These are phyloP conservation scores for Ornithorhynchus anatinus DNA, from an alignment of 2,113 vertebrate genomes.

Conservation along the genomic window DNA sequence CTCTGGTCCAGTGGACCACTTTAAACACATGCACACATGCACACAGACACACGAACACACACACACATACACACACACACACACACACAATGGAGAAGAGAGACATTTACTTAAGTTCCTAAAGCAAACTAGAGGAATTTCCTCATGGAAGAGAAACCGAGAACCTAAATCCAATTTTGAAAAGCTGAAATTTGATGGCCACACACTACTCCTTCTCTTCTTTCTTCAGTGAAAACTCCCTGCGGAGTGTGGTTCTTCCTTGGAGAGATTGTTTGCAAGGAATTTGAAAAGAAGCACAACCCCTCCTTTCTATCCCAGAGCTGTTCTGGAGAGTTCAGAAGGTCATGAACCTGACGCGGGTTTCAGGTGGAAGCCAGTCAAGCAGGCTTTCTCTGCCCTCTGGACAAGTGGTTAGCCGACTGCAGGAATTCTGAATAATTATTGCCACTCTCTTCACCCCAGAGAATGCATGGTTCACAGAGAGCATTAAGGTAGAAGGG, in stretches of 20 bases:
- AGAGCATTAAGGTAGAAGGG: constrained; percentile 29
- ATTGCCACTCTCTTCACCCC: constrained; percentile 33
- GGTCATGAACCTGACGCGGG: constrained; percentile 56
- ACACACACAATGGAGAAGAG: neutral
- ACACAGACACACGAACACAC: no score
- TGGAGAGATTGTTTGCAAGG: no score
- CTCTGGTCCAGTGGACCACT: no score
- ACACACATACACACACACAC: no score
- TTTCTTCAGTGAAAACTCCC: neutral
- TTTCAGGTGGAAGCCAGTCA: constrained; percentile 56
- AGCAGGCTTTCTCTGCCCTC: constrained; percentile 43
- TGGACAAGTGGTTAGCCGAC: constrained; percentile 47
- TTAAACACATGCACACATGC: no score
- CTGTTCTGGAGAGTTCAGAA: constrained; percentile 40
- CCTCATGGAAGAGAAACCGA: constrained; percentile 12
- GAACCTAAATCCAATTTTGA: neutral
- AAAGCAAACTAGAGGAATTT: neutral
- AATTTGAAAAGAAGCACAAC: neutral
- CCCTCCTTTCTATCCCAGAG: constrained; percentile 20
- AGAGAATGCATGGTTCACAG: constrained; percentile 57
- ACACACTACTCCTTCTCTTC: neutral
- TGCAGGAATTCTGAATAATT: constrained; percentile 53
- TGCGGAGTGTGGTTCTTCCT: no score
- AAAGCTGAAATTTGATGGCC: constrained; percentile 4
- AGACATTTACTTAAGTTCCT: neutral